These are phyloP conservation scores for Pangasius krempfi DNA, from an alignment of 2,797 vertebrate genomes.

Conservation along the genomic window DNA sequence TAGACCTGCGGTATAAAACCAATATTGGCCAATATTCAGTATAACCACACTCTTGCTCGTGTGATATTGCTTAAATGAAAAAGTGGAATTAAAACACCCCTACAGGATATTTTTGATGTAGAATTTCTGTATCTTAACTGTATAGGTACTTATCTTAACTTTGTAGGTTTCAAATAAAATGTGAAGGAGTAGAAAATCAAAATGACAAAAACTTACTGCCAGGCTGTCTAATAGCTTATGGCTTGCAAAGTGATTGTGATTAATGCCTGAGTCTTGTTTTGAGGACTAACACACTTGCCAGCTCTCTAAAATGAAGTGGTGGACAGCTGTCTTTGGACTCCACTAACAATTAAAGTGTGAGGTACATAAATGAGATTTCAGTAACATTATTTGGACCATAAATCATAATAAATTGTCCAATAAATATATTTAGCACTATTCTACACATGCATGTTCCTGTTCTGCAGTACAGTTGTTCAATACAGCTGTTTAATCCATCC, in stretches of 20 bases:
- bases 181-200: background rate
- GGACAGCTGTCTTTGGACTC: background rate
- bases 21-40: background rate
- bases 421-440: background rate
- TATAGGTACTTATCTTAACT: background rate
- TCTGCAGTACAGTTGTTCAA: background rate
- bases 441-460: background rate
- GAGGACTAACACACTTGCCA: background rate
- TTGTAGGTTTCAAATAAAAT: background rate
- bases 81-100: no score
- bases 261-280: background rate
- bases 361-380: background rate
- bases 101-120: no score
- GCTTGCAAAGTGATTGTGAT: background rate
- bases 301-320: background rate
- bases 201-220: background rate
- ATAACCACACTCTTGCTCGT: background rate
- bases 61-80: background rate
- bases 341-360: background rate
- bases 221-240: background rate
- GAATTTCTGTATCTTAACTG: background rate
- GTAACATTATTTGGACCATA: background rate
- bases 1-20: no score
- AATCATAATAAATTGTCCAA: background rate
- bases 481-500: background rate